phyloP scores from a whole-genome alignment of 2,888 invertebrate genomes.

The Lypha dubia region DNA sequence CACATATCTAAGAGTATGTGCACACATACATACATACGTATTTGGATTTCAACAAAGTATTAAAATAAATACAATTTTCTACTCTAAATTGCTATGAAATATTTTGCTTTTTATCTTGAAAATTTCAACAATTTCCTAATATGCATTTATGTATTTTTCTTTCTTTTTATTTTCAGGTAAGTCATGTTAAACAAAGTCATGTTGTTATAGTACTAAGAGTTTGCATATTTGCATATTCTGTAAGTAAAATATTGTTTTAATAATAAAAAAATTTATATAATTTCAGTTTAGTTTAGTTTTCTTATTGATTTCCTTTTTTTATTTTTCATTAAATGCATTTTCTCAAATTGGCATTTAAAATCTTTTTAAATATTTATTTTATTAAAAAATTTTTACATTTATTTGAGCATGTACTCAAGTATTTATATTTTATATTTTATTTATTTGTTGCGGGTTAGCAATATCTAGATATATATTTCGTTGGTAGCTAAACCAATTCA shows the following conservation, averaged over 20 bases:
- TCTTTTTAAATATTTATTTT: neutral
- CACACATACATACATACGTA: neutral
- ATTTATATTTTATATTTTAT: too few relatives aligned
- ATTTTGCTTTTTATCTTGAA: constrained; percentile 10
- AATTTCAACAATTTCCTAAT: constrained; percentile 16
- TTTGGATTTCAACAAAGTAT: constrained; percentile 4
- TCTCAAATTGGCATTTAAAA: neutral
- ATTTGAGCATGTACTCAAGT: too few relatives aligned
- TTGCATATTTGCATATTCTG: neutral
- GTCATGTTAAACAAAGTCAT: neutral
- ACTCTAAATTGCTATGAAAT: neutral
- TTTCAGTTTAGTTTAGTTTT: neutral
- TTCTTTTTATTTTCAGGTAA: constrained; percentile 44
- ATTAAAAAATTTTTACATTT: too few relatives aligned
- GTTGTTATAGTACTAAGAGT: neutral
- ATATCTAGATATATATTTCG: too few relatives aligned
- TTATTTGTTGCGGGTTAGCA: too few relatives aligned
- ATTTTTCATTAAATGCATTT: neutral
- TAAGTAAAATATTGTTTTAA: constrained; percentile 27
- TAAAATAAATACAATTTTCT: constrained; percentile 20
- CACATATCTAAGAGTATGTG: neutral
- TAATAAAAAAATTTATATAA: neutral
- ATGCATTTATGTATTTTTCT: neutral
- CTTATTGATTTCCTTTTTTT: neutral
- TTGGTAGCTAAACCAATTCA: too few relatives aligned